Percentiles rank a stretch among this genome's conserved stretches.
phyloP scores from a whole-genome alignment of 2,797 vertebrate genomes.

The Psittacula echo region DNA sequence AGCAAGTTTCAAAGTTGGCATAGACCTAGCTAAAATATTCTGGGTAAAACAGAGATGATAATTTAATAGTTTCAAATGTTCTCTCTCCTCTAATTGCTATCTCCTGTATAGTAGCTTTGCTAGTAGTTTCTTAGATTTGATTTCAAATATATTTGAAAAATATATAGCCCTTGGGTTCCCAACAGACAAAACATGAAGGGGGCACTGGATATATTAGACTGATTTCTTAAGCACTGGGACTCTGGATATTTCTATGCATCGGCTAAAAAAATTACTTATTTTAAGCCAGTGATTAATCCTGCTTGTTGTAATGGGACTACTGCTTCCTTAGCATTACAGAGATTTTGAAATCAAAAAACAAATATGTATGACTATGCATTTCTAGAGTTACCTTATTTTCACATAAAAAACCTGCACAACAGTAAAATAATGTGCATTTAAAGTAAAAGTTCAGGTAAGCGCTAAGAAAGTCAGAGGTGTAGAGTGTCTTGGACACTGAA shows the following conservation, averaged over 20 bases:
- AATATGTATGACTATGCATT: not conserved
- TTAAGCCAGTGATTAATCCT: not conserved
- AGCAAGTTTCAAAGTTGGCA: conserved; percentile 59
- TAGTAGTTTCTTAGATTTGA: not conserved
- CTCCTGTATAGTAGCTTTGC: not conserved
- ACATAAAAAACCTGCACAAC: not conserved
- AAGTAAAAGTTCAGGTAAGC: not conserved
- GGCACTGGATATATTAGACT: not conserved
- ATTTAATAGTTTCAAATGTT: not conserved
- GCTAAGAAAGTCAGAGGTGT: not conserved
- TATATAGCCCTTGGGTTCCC: not conserved
- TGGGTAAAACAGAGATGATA: not conserved
- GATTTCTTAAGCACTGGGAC: not conserved
- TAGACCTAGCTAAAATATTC: conserved; percentile 3
- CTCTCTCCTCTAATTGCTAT: not conserved
- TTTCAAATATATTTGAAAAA: not conserved
- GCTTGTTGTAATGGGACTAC: not conserved
- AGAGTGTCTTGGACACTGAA: not conserved
- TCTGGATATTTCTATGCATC: not conserved
- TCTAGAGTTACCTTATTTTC: not conserved
- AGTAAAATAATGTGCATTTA: not conserved
- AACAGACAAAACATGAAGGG: not conserved
- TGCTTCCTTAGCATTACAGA: not conserved
- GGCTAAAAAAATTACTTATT: not conserved
- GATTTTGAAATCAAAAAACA: not conserved